Evolutionary conservation across 2,797 vertebrate species (phyloP), one percentile per base, ranked within the genome.

Genomic region (Oreochromis grahami): DNA sequence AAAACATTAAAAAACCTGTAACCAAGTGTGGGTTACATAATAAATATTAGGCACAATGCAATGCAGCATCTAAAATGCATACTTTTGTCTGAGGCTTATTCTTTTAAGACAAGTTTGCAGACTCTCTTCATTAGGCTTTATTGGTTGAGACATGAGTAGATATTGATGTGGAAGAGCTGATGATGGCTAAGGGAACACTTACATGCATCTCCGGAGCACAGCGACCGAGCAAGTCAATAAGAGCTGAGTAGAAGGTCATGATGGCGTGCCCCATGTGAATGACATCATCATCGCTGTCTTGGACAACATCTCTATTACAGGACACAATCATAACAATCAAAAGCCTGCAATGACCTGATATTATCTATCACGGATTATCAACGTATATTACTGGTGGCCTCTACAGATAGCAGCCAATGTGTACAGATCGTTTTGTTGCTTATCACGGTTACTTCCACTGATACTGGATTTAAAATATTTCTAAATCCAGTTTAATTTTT

Each of bases 151-250:
- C 41, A 80, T 79, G 50, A 78, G 48, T 45, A 13, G 48, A 29
- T 91, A 87, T 87, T 80, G 83, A 90, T 53, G 41, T 8, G 6
- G 14, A 83, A 76, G 3, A 41, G 34, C 65, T 68, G 56, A 60
- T 53, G 65, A 79, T 48, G 41, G 41, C 52, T 76, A 32, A 15
- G 34, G 76, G 87, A 85, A 91, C 77, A 97, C 98, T 96, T 93
- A 98, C 98, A 7, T 99, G 98, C 96, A 97, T 98, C 95, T 99
- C 98, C 32, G 98, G 98, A 56, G 98, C 98, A 82, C 98, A 99
- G 13, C 98, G 98, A 15, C 98, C 98, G 29, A 99, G 92, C 70
- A 99, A 96, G 94, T 99, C 98, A 55, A 99, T 99, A 76, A 99
- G 96, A 74, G 98, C 98, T 2, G 98, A 97, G 87, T 99, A 99